A percentile compares a stretch with the other conserved stretches of the same genome.
phyloP scores from a whole-genome alignment of 2,797 vertebrate species.

The Synanceia verrucosa region DNA sequence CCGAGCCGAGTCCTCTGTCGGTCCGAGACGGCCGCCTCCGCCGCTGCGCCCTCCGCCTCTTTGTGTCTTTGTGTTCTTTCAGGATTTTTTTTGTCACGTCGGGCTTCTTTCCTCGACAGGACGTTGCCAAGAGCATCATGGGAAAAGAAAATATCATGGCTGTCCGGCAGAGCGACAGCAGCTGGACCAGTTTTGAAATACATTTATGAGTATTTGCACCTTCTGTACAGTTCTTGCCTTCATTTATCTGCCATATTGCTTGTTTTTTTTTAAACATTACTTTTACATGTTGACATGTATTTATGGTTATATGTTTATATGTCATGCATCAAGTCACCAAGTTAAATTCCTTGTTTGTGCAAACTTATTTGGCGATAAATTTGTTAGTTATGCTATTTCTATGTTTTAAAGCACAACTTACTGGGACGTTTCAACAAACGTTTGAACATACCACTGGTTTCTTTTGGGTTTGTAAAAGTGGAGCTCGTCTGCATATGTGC shows the following conservation, averaged over 20 bases:
- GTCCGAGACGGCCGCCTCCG: constrained; percentile 82
- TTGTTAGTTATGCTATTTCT: no score
- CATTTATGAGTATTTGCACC: no score
- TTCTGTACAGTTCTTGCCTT: no score
- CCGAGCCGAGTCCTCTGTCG: constrained; percentile 49
- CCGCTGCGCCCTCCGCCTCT: constrained; percentile 91
- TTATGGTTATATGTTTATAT: no score
- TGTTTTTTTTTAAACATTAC: no score
- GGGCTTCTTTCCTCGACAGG: constrained; percentile 87
- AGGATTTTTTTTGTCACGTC: constrained; percentile 81
- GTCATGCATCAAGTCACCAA: no score
- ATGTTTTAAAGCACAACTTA: not conserved
- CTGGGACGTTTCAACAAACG: not conserved
- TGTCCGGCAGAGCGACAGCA: constrained; percentile 16
- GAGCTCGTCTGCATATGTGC: not conserved
- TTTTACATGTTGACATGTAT: no score
- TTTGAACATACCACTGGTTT: no score
- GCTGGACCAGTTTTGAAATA: not conserved
- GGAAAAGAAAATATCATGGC: constrained; percentile 74
- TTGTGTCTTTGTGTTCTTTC: constrained; percentile 97
- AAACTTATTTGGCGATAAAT: no score
- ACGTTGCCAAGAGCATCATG: constrained; percentile 93
- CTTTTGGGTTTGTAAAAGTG: no score
- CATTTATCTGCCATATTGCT: no score
- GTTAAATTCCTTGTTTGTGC: no score